These are phyloP conservation scores for Homarus americanus DNA, from an alignment of 1,140 invertebrate genomes.

Conservation along the genomic window DNA sequence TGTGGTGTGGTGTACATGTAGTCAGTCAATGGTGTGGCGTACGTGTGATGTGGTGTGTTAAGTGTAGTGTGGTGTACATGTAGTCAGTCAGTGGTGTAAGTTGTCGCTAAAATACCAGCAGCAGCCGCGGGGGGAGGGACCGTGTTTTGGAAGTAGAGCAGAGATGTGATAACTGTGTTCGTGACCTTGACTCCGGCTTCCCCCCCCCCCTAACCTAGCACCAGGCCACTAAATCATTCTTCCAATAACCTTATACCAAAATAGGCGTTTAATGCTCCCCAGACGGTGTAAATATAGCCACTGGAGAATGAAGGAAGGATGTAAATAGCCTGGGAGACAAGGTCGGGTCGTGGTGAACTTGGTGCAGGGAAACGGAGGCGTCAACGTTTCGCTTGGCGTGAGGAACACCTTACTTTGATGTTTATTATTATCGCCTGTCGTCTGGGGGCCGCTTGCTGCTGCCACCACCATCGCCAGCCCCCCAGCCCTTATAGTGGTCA, in stretches of 20 bases:
- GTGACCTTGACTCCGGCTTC: constrained; percentile 10
- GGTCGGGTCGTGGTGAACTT: not conserved
- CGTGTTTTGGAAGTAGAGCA: constrained; percentile 2
- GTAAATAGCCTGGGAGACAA: not conserved
- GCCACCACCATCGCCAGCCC: not conserved
- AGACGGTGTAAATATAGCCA: not conserved
- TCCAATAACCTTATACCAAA: not conserved
- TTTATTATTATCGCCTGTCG: not conserved
- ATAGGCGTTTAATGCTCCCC: not conserved
- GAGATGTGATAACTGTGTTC: constrained; percentile 2
- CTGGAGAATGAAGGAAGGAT: not conserved
- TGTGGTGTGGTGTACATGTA: too few relatives aligned
- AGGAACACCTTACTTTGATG: not conserved
- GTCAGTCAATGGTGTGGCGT: too few relatives aligned
- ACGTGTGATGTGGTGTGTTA: too few relatives aligned
- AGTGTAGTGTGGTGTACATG: not conserved
- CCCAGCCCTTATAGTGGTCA: too few relatives aligned
- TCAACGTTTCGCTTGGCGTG: constrained; percentile 5
- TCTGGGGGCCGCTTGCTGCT: not conserved
- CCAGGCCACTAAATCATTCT: not conserved
- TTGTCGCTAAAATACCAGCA: not conserved
- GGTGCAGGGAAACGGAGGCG: not conserved
- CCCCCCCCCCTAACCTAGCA: too few relatives aligned
- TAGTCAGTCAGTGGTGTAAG: too few relatives aligned
- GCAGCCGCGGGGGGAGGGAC: too few relatives aligned